Conservation (phyloP, 2,888 invertebrate species). For the Germaria angustata region DNA sequence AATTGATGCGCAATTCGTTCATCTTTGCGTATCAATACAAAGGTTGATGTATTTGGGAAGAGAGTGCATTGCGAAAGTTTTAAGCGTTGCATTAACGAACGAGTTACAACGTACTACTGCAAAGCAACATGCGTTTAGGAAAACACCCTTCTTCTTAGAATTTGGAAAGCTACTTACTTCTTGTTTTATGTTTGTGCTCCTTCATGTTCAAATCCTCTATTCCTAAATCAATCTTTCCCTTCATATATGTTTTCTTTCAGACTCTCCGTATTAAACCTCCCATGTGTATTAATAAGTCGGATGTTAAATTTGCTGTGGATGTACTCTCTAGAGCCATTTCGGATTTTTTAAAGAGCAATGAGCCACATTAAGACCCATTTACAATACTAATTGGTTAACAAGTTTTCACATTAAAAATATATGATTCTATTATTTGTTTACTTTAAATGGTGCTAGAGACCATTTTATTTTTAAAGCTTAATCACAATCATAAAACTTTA, state of each 20-base stretch:
- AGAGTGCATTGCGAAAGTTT: too few species aligned
- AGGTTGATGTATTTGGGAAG: too few species aligned
- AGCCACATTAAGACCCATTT: neutral
- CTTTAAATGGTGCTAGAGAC: conserved; percentile 1
- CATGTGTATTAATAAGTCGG: conserved; percentile 94
- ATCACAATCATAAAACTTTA: conserved; percentile 8
- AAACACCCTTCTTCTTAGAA: neutral
- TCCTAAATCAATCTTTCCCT: conserved; percentile 45
- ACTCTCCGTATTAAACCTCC: conserved; percentile 96
- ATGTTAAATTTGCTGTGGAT: conserved; percentile 88
- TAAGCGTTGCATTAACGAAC: too few species aligned
- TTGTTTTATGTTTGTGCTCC: conserved; percentile 23
- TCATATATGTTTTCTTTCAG: conserved; percentile 80
- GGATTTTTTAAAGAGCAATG: conserved; percentile 70
- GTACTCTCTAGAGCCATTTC: conserved; percentile 83
- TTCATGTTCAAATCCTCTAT: neutral
- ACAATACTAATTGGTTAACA: conserved; percentile 35
- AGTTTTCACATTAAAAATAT: conserved; percentile 15
- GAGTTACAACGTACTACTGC: too few species aligned
- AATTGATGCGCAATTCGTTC: too few species aligned
- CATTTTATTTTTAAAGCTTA: neutral
- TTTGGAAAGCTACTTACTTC: neutral
- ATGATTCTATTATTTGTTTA: conserved; percentile 5
- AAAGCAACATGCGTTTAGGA: too few species aligned
- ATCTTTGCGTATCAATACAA: too few species aligned